phyloP scores from a whole-genome alignment of 2,113 vertebrate genomes.

The Carassius gibelio region DNA sequence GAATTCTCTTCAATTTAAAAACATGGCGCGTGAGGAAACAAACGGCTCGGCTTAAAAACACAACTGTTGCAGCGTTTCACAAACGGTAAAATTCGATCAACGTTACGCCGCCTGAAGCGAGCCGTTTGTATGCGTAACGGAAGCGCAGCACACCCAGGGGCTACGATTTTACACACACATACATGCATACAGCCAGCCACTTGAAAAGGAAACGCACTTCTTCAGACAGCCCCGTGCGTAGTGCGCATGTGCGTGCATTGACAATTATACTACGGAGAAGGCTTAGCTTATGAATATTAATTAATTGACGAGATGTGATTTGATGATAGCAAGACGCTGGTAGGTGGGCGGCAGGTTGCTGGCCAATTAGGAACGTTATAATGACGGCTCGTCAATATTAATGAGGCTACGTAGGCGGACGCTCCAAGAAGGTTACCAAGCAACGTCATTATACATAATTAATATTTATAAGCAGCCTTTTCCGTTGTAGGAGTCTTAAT shows the following conservation, averaged over 20 bases:
- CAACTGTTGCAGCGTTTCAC: conserved; percentile 4
- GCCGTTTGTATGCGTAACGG: conserved; percentile 21
- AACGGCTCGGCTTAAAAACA: not conserved
- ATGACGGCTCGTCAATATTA: not conserved
- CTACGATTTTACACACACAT: conserved; percentile 17
- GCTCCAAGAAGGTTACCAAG: not conserved
- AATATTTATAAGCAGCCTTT: not conserved
- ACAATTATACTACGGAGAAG: not conserved
- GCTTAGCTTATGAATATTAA: not conserved
- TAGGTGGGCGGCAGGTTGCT: not conserved
- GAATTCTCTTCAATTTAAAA: not conserved
- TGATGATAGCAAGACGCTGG: not conserved
- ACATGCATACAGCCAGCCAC: not conserved
- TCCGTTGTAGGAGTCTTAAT: not conserved
- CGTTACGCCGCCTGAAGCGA: not conserved
- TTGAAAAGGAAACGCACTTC: conserved; percentile 45
- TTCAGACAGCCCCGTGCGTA: not conserved
- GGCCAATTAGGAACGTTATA: not conserved
- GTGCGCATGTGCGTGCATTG: not conserved
- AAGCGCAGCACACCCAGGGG: conserved; percentile 19
- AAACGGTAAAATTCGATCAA: no score
- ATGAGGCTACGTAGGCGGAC: not conserved
- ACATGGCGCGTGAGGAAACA: not conserved
- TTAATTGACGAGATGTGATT: not conserved
- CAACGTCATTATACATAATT: not conserved